phyloP scores from a whole-genome alignment of 2,113 vertebrate genomes.

The Saguinus midas region DNA sequence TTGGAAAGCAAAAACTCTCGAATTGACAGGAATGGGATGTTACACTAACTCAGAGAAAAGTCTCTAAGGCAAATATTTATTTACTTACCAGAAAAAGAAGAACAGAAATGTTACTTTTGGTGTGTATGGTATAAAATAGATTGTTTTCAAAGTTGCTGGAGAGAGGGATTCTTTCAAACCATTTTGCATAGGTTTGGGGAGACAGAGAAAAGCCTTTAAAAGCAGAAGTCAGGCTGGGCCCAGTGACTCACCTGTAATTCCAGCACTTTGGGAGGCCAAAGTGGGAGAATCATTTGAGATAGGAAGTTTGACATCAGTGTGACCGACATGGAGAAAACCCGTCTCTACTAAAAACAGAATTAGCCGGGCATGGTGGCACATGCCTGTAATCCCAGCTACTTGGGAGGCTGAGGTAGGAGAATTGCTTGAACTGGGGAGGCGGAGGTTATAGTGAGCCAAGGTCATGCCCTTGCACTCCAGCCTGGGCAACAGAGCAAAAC shows the following conservation, averaged over 20 bases:
- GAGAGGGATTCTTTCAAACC: background rate
- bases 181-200: background rate
- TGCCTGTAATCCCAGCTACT: background rate
- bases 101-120: background rate
- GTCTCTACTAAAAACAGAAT: background rate
- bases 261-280: too few relatives aligned
- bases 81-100: background rate
- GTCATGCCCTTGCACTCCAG: background rate
- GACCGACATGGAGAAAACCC: background rate
- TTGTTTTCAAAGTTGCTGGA: background rate
- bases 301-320: background rate
- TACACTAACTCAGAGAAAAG: background rate
- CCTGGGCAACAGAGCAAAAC: background rate
- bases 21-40: background rate
- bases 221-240: background rate
- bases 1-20: background rate
- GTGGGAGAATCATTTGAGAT: background rate
- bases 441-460: background rate
- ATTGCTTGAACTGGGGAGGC: background rate
- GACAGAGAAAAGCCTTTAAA: background rate
- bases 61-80: background rate
- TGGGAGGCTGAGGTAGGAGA: background rate
- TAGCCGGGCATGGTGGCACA: background rate
- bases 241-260: too few relatives aligned
- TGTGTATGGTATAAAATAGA: background rate